phyloP scores from a whole-genome alignment of 2,797 vertebrate genomes.

The Notamacropus eugenii region DNA sequence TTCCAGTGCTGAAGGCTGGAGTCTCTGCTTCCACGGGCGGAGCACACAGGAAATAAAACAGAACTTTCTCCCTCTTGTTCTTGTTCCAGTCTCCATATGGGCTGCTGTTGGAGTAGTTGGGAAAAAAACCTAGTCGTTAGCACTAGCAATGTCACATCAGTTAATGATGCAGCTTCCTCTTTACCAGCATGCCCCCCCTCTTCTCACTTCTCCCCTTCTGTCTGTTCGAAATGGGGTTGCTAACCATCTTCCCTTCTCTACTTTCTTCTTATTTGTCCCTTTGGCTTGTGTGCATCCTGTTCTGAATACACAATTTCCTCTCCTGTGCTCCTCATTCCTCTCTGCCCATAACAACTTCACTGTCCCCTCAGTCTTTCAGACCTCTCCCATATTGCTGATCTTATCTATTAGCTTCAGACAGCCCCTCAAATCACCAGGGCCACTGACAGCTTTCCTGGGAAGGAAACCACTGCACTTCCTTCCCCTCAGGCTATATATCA shows the following conservation, averaged over 20 bases:
- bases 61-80: conserved; percentile 1
- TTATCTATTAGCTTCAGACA: conserved; percentile 17
- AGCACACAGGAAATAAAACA: background rate
- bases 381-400: conserved; percentile 23
- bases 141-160: conserved; percentile 5
- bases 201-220: conserved; percentile 17
- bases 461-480: conserved; percentile 22
- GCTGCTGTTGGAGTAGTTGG: conserved; percentile 35
- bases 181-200: background rate
- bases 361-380: background rate
- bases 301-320: background rate
- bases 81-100: conserved; percentile 34
- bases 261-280: background rate
- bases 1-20: background rate
- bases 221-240: background rate
- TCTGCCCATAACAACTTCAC: background rate
- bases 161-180: background rate
- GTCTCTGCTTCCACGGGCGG: background rate
- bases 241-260: background rate
- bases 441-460: background rate
- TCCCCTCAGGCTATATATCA: background rate
- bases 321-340: background rate
- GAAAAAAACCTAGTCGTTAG: conserved; percentile 40
- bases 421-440: conserved; percentile 1
- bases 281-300: background rate